Evolutionary conservation across 2,797 vertebrate genomes (phyloP), one percentile per base, ranked within the genome.

Genomic region (Distichodus sexfasciatus): DNA sequence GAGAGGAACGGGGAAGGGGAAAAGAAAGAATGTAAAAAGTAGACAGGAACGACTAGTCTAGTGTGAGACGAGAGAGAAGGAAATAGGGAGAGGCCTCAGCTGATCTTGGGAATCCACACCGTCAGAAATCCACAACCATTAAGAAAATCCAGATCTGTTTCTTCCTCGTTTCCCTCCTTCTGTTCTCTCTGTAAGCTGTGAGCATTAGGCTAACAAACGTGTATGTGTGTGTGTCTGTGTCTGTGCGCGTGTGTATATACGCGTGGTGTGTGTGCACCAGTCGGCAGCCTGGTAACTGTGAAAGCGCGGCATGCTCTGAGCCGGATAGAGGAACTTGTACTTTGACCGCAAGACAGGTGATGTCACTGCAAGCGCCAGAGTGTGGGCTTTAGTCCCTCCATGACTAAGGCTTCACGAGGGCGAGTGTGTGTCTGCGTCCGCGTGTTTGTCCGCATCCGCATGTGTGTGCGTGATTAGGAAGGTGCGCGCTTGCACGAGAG

Each of bases 251-350:
- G n/a, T n/a, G n/a, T n/a, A n/a, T n/a, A n/a, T n/a, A n/a, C n/a
- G n/a, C n/a, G n/a, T n/a, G n/a, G n/a, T n/a, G 35, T 43, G 58
- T 72, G 60, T 73, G 40, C 46, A 23, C 31, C 47, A 15, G 74
- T 57, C 50, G 48, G 64, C 72, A 57, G 74, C 47, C 69, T 63
- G 47, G 33, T 61, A 64, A 54, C 69, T 71, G 70, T 70, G 80
- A 82, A 78, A 40, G 73, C 54, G 76, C 80, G 67, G 67, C 66
- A 68, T 63, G 81, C 81, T 76, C 70, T 77, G 81, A 89, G 86
- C 88, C 84, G 81, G 85, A 89, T 88, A 84, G 84, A 89, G 86
- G 81, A 90, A 89, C 87, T n/a, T 91, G 91, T 86, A 92, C 91
- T 93, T 93, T 91, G 89, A 90, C 85, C 91, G 82, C 85, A 86